phyloP scores from a whole-genome alignment of 1,140 invertebrate species.

The Ladona fulva region DNA sequence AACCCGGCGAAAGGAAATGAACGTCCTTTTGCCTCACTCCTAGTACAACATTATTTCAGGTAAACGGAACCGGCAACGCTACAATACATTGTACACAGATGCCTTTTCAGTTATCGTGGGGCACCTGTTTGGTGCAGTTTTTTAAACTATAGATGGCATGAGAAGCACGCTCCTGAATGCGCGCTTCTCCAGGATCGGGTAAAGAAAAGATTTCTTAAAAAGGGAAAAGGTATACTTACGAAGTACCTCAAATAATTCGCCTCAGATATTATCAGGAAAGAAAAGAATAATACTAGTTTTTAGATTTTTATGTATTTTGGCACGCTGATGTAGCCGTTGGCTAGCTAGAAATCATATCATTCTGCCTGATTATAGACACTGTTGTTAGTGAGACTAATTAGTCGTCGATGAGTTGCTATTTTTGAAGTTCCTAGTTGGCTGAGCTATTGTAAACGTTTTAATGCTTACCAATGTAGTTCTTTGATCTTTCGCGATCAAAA shows the following conservation, averaged over 20 bases:
- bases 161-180: background rate
- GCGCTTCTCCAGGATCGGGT: background rate
- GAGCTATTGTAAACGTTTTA: background rate
- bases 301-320: slow-evolving; percentile 7
- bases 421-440: slow-evolving; percentile 4
- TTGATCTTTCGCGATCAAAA: background rate
- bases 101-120: background rate
- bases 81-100: background rate
- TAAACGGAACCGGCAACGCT: background rate
- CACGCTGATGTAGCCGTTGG: background rate
- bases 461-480: background rate
- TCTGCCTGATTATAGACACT: background rate
- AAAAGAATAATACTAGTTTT: background rate
- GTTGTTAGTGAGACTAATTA: background rate
- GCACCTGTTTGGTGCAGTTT: background rate
- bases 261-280: background rate
- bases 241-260: slow-evolving; percentile 8
- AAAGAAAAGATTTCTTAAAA: background rate
- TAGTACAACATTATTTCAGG: slow-evolving; percentile 10
- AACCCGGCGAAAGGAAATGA: background rate
- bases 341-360: background rate
- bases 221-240: background rate
- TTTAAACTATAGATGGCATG: background rate
- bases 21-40: background rate
- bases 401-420: slow-evolving; percentile 9